Percentiles rank a stretch among this genome's conserved stretches.
Evolutionary conservation across 2,888 invertebrate genomes (phyloP).

Genomic region (Rhorus exstirpatorius): DNA sequence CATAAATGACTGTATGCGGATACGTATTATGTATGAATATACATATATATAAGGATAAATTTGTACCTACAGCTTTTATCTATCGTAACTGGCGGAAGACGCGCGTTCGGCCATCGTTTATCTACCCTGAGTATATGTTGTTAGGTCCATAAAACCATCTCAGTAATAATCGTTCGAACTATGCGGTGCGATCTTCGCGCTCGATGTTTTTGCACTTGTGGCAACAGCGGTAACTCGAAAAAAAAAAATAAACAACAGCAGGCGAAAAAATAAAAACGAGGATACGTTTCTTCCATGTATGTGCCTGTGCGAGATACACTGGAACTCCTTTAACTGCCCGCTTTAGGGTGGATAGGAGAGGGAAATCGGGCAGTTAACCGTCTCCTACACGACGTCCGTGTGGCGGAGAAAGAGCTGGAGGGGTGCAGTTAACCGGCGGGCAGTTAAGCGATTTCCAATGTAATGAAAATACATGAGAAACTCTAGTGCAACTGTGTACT

Average conservation of each 20-base stretch:
- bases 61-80: constrained; percentile 13
- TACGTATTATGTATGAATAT: neutral
- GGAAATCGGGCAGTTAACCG: no score
- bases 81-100: constrained; percentile 62
- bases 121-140: constrained; percentile 66
- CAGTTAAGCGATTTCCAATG: no score
- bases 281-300: constrained; percentile 19
- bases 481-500: no score
- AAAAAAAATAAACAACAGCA: constrained; percentile 4
- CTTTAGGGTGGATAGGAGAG: no score
- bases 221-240: constrained; percentile 23
- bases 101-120: constrained; percentile 58
- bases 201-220: constrained; percentile 36
- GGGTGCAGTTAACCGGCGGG: no score
- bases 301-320: no score
- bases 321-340: no score
- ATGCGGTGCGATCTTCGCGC: constrained; percentile 21
- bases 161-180: constrained; percentile 71
- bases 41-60: constrained; percentile 24
- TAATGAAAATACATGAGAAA: no score
- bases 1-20: neutral
- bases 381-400: no score
- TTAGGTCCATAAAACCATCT: constrained; percentile 68
- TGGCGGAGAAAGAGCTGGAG: no score
- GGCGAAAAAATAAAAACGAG: constrained; percentile 12